phyloP scores from a whole-genome alignment of 2,797 vertebrate species.

The Prunella strophiata region DNA sequence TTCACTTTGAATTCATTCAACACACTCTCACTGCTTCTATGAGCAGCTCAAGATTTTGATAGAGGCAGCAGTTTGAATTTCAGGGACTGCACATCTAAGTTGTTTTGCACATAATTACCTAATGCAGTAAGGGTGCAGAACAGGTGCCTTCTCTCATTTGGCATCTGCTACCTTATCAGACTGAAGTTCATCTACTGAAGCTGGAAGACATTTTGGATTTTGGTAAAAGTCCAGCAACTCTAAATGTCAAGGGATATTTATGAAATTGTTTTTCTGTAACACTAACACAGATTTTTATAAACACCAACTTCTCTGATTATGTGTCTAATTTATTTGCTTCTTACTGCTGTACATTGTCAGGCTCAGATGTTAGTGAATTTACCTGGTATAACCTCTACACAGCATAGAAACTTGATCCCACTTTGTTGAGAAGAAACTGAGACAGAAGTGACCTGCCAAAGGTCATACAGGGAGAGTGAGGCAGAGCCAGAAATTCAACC shows the following conservation, averaged over 20 bases:
- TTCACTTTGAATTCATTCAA: not conserved
- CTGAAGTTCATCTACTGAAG: conserved; percentile 13
- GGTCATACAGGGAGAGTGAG: not conserved
- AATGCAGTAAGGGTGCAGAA: not conserved
- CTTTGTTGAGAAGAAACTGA: conserved; percentile 40
- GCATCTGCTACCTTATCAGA: not conserved
- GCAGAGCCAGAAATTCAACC: conserved; percentile 1
- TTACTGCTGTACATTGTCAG: not conserved
- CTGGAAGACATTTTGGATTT: not conserved
- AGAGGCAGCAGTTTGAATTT: not conserved
- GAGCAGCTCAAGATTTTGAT: not conserved
- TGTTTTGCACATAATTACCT: not conserved
- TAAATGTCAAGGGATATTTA: not conserved
- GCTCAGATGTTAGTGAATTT: not conserved
- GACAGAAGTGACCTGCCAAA: not conserved
- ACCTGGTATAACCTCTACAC: not conserved
- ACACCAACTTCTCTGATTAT: not conserved
- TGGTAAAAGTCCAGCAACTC: conserved; percentile 21
- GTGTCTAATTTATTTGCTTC: not conserved
- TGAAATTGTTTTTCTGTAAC: not conserved
- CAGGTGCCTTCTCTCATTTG: not conserved
- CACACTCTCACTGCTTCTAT: not conserved
- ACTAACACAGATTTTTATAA: not conserved
- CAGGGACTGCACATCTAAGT: not conserved
- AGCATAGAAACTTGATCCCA: not conserved